These are phyloP conservation scores for Amphipyra tragopoginis DNA, from an alignment of 2,888 invertebrate genomes.

Conservation along the genomic window DNA sequence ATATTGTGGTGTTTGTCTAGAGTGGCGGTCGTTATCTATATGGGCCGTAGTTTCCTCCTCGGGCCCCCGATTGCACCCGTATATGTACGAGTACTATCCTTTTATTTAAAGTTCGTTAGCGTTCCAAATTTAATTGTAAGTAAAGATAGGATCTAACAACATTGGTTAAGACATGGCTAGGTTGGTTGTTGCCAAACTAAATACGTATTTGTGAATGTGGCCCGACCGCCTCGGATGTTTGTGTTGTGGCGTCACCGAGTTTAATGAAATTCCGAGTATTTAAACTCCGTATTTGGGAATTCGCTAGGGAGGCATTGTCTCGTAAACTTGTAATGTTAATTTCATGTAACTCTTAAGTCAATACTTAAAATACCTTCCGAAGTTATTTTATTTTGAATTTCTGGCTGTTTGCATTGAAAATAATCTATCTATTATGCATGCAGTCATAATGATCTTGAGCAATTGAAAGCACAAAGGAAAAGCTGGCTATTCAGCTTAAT, in stretches of 20 bases:
- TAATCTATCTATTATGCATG: too few relatives aligned
- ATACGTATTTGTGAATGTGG: conserved; percentile 63
- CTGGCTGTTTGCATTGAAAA: background rate
- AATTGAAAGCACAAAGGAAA: too few relatives aligned
- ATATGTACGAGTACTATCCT: conserved; percentile 33
- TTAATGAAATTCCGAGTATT: conserved; percentile 70
- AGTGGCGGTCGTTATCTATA: conserved; percentile 80
- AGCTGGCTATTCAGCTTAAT: too few relatives aligned
- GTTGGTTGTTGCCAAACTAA: conserved; percentile 45
- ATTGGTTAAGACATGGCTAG: conserved; percentile 22
- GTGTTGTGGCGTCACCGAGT: conserved; percentile 62
- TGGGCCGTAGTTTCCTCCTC: conserved; percentile 84
- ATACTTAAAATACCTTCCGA: conserved; percentile 24
- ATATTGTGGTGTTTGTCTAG: conserved; percentile 71
- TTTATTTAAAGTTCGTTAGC: conserved; percentile 18
- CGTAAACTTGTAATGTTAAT: conserved; percentile 36
- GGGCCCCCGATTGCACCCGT: conserved; percentile 73
- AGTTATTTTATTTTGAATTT: background rate
- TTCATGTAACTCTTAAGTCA: conserved; percentile 31
- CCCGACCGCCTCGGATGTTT: conserved; percentile 60
- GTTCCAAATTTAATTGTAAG: conserved; percentile 12
- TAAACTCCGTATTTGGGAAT: conserved; percentile 59
- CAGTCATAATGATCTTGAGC: too few relatives aligned
- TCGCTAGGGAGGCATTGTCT: conserved; percentile 53
- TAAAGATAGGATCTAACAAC: conserved; percentile 7